Percentiles rank a stretch among this genome's conserved stretches.
phyloP scores from a whole-genome alignment of 2,888 invertebrate species.

The Polietes domitor region DNA sequence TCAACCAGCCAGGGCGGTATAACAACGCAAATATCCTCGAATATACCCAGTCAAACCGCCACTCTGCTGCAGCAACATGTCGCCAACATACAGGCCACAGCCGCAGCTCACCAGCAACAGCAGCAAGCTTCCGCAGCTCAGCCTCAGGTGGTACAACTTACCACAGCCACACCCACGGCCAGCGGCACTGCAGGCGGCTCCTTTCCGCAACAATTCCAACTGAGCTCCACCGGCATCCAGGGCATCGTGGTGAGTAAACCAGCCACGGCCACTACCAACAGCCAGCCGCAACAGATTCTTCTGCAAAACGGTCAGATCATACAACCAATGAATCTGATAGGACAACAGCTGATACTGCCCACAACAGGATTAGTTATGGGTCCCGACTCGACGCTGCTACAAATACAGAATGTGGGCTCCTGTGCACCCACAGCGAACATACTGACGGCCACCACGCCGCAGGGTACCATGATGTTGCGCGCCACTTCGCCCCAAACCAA shows the following conservation, averaged over 20 bases:
- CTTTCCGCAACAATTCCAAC: slow-evolving; percentile 89
- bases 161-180: slow-evolving; percentile 76
- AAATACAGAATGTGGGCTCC: slow-evolving; percentile 89
- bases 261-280: slow-evolving; percentile 79
- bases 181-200: slow-evolving; percentile 81
- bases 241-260: slow-evolving; percentile 85
- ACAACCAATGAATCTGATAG: slow-evolving; percentile 91
- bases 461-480: slow-evolving; percentile 88
- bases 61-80: slow-evolving; percentile 69
- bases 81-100: slow-evolving; percentile 64
- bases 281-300: slow-evolving; percentile 81
- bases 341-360: slow-evolving; percentile 92
- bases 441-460: slow-evolving; percentile 83
- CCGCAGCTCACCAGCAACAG: slow-evolving; percentile 78
- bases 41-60: slow-evolving; percentile 77
- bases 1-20: slow-evolving; percentile 75
- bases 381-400: slow-evolving; percentile 88
- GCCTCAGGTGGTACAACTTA: slow-evolving; percentile 78
- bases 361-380: slow-evolving; percentile 94
- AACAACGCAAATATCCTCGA: slow-evolving; percentile 80
- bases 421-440: slow-evolving; percentile 82
- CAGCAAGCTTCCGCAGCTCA: slow-evolving; percentile 78
- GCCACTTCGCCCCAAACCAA: slow-evolving; percentile 88
- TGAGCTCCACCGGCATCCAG: slow-evolving; percentile 89
- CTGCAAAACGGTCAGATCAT: slow-evolving; percentile 84